These are phyloP conservation scores for Eubucco bourcierii DNA, from an alignment of 2,113 vertebrate genomes.

Conservation along the genomic window DNA sequence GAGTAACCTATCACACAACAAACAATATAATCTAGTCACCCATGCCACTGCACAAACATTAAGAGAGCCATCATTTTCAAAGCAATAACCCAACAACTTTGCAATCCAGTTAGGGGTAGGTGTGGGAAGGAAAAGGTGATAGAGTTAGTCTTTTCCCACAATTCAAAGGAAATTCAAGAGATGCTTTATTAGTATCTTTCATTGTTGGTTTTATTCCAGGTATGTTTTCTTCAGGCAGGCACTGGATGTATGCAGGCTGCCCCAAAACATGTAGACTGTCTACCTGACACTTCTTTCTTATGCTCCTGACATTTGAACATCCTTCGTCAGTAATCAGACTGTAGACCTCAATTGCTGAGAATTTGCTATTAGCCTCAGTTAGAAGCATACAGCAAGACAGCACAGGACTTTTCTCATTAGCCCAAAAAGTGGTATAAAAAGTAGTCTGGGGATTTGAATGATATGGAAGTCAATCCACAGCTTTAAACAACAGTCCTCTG, in stretches of 20 bases:
- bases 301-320: neutral
- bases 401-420: neutral
- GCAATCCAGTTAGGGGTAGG: neutral
- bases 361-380: neutral
- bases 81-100: neutral
- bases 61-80: neutral
- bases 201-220: neutral
- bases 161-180: neutral
- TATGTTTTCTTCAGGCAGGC: neutral
- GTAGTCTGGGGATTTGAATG: neutral
- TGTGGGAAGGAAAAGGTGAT: fast-evolving
- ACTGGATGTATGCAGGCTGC: neutral
- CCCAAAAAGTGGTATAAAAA: neutral
- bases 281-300: neutral
- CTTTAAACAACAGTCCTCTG: neutral
- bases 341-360: neutral
- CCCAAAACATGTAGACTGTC: neutral
- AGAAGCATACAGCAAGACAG: neutral
- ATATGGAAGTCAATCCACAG: neutral
- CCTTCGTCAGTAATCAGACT: neutral
- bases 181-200: neutral
- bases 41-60: neutral
- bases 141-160: neutral
- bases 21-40: neutral
- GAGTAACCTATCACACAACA: neutral